phyloP scores from a whole-genome alignment of 2,113 vertebrate species.

The Phalacrocorax carbo region DNA sequence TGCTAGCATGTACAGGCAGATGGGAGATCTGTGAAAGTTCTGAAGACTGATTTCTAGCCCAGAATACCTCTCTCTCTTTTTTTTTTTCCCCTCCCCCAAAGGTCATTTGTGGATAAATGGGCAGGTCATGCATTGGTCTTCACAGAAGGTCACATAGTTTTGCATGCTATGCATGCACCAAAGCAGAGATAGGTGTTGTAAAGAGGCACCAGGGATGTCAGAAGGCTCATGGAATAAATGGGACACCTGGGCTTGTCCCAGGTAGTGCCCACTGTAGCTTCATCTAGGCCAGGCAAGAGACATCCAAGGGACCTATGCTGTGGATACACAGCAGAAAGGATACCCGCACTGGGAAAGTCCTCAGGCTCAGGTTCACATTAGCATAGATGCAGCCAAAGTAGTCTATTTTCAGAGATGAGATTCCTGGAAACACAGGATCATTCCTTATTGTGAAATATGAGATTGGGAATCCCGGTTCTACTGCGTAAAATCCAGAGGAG shows the following conservation, averaged over 20 bases:
- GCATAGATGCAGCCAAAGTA: neutral
- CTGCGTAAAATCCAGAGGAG: neutral
- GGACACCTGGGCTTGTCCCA: neutral
- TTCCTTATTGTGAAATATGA: neutral
- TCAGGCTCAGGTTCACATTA: neutral
- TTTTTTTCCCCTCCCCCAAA: neutral
- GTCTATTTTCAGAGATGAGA: neutral
- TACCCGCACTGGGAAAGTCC: neutral
- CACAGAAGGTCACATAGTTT: neutral
- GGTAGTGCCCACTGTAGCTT: neutral
- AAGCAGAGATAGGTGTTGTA: neutral
- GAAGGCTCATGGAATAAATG: neutral
- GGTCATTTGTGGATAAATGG: neutral
- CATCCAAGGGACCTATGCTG: too few species aligned
- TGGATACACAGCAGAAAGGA: neutral
- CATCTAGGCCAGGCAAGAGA: neutral
- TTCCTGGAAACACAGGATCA: neutral
- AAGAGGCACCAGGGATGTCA: neutral
- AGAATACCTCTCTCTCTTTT: too few species aligned
- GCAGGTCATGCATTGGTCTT: neutral
- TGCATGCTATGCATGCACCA: too few species aligned
- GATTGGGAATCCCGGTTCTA: neutral
- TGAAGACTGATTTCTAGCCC: neutral
- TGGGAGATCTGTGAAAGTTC: neutral
- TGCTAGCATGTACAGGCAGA: neutral